Conservation (phyloP, 2,888 invertebrate genomes). For the Sesamia inferens region DNA sequence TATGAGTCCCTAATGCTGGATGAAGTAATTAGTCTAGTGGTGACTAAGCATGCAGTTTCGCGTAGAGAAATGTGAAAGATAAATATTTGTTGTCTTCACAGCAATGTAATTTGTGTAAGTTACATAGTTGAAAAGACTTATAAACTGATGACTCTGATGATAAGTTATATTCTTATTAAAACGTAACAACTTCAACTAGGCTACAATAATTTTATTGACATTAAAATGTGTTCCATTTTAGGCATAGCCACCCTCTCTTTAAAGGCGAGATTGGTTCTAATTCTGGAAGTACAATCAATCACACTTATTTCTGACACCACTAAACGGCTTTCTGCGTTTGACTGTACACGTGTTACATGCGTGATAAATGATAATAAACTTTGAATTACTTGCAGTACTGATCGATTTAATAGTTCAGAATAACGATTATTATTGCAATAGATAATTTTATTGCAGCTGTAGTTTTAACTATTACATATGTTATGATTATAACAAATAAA, state of each 20-base stretch:
- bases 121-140: background rate
- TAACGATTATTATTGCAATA: conserved; percentile 35
- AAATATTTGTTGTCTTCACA: conserved; percentile 3
- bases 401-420: conserved; percentile 30
- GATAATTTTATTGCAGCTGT: conserved; percentile 32
- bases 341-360: conserved; percentile 56
- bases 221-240: conserved; percentile 65
- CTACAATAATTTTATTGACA: conserved; percentile 36
- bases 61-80: background rate
- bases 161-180: no score
- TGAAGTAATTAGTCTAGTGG: conserved; percentile 44
- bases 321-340: conserved; percentile 72
- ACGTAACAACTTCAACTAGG: conserved; percentile 4
- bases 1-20: conserved; percentile 34
- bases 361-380: conserved; percentile 46
- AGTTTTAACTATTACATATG: background rate
- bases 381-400: conserved; percentile 20
- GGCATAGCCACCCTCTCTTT: conserved; percentile 74
- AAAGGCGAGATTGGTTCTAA: conserved; percentile 81
- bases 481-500: conserved; percentile 4
- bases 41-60: conserved; percentile 35
- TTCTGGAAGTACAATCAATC: conserved; percentile 83
- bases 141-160: background rate
- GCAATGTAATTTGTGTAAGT: background rate
- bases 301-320: conserved; percentile 81